Conservation (phyloP, 2,888 invertebrate genomes). For the Netelia virgata region DNA sequence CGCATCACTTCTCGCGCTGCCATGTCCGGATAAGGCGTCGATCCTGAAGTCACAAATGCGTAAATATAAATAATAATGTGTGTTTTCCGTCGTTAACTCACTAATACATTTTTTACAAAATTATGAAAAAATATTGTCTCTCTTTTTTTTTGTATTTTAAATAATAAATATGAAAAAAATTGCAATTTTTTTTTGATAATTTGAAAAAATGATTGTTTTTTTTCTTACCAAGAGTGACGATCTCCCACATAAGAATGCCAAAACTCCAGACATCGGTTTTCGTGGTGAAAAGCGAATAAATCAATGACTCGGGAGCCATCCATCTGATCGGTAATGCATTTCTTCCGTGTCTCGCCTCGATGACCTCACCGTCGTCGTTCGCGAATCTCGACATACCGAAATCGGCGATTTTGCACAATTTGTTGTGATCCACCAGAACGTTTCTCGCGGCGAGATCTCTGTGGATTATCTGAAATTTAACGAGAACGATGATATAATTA, state of each 20-base stretch:
- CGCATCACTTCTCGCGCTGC: conserved; percentile 94
- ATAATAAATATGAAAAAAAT: not conserved
- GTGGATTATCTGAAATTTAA: conserved; percentile 90
- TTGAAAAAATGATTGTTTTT: too few relatives aligned
- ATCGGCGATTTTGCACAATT: conserved; percentile 95
- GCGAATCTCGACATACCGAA: conserved; percentile 93
- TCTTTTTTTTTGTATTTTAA: not conserved
- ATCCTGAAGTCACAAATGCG: conserved; percentile 86
- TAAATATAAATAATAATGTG: not conserved
- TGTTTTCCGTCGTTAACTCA: not conserved
- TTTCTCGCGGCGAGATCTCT: conserved; percentile 94
- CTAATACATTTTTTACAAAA: too few relatives aligned
- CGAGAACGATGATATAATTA: conserved; percentile 31
- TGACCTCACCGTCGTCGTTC: conserved; percentile 85
- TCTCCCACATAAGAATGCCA: conserved; percentile 95
- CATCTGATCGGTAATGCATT: conserved; percentile 91
- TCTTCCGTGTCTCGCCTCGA: conserved; percentile 85
- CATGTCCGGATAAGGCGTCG: conserved; percentile 94
- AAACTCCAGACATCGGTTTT: conserved; percentile 95
- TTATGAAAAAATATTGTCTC: not conserved
- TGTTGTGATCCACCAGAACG: conserved; percentile 93
- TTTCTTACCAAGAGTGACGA: conserved; percentile 91
- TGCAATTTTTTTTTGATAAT: not conserved
- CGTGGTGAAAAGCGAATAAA: conserved; percentile 92
- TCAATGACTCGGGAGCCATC: conserved; percentile 95